Conservation (phyloP, 2,113 vertebrate genomes). For the Puntigrus tetrazona region DNA sequence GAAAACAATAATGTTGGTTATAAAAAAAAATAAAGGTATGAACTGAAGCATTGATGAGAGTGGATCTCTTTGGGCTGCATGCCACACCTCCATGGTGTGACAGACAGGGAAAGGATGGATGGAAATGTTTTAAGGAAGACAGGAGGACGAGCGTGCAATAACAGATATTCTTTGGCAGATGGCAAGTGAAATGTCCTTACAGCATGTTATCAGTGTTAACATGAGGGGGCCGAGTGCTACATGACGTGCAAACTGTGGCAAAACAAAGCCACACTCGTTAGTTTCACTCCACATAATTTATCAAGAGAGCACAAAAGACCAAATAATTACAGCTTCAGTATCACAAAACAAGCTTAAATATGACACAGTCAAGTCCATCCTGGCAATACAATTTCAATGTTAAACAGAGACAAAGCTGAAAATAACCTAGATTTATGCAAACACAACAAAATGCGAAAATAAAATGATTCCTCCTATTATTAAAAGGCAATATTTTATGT, state of each 20-base stretch:
- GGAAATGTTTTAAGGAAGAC: background rate
- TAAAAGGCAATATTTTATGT: background rate
- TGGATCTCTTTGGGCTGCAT: background rate
- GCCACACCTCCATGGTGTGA: background rate
- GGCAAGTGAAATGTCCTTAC: constrained; percentile 3
- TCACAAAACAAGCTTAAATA: background rate
- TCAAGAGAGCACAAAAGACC: background rate
- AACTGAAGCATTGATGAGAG: background rate
- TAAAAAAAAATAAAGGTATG: background rate
- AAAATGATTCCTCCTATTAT: background rate
- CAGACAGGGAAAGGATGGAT: background rate
- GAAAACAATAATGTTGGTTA: background rate
- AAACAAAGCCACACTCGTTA: constrained; percentile 17
- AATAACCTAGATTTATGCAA: no score
- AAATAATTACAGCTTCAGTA: background rate
- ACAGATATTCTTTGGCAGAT: background rate
- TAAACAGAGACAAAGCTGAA: background rate
- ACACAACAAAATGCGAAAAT: background rate
- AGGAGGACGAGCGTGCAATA: background rate
- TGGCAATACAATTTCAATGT: background rate
- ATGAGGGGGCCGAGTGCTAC: constrained; percentile 6
- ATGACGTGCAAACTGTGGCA: constrained; percentile 11
- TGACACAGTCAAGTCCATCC: background rate
- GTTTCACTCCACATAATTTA: background rate
- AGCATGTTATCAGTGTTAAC: constrained; percentile 1